Conservation (phyloP, 2,113 vertebrate species). For the Plectropomus leopardus region DNA sequence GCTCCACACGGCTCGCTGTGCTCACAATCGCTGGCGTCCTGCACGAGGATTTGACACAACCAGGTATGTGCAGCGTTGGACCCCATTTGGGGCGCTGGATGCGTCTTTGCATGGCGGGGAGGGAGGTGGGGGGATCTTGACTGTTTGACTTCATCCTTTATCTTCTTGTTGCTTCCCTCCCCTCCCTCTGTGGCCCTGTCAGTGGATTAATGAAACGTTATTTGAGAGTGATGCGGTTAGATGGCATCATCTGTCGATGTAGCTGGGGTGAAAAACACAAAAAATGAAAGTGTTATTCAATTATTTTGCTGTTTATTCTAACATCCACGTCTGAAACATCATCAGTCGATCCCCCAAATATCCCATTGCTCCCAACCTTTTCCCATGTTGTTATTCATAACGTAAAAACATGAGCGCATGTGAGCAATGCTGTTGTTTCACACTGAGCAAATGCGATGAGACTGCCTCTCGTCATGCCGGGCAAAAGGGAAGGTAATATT, state of each 20-base stretch:
- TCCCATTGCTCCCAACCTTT: slow-evolving; percentile 51
- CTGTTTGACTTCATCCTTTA: slow-evolving; percentile 64
- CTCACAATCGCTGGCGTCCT: slow-evolving; percentile 55
- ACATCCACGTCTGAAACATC: slow-evolving; percentile 23
- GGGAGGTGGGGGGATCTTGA: slow-evolving; percentile 30
- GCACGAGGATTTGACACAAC: slow-evolving; percentile 56
- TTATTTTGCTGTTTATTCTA: background rate
- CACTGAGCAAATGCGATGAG: slow-evolving; percentile 59
- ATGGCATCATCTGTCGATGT: slow-evolving; percentile 58
- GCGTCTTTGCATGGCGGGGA: slow-evolving; percentile 70
- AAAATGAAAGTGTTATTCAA: background rate
- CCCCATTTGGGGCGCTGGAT: slow-evolving; percentile 26
- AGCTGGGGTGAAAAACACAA: slow-evolving; percentile 21
- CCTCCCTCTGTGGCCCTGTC: slow-evolving; percentile 74
- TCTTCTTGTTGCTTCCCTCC: slow-evolving; percentile 77
- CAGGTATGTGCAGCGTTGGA: slow-evolving; percentile 75
- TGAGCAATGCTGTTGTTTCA: slow-evolving; percentile 72
- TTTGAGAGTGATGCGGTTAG: slow-evolving; percentile 64
- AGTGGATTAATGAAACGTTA: slow-evolving; percentile 70
- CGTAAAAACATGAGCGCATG: slow-evolving; percentile 64
- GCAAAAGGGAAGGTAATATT: slow-evolving; percentile 65
- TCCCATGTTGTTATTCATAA: slow-evolving; percentile 55
- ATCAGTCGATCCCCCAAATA: slow-evolving; percentile 42
- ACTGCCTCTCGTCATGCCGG: slow-evolving; percentile 38
- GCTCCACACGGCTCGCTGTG: slow-evolving; percentile 62